Evolutionary conservation across 2,797 vertebrate species (phyloP).

Genomic region (Acrossocheilus fasciatus): DNA sequence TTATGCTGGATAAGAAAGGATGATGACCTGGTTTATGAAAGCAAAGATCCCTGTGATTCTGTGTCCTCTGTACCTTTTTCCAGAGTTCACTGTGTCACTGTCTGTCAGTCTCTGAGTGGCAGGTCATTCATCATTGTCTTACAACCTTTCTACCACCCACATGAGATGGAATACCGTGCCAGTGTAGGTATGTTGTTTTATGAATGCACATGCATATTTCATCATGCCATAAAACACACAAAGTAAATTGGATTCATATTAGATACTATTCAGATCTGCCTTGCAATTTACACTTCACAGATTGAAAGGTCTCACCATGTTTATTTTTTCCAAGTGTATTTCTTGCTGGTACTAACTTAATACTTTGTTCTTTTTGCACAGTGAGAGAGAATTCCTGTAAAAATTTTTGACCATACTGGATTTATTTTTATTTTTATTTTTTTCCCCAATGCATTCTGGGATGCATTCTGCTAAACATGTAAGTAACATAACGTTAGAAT

Average conservation of each 20-base stretch:
- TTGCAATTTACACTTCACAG: conserved; percentile 18
- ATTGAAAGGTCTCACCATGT: background rate
- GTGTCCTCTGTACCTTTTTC: background rate
- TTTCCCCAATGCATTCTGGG: background rate
- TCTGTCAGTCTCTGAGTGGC: conserved; percentile 28
- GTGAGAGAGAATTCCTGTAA: background rate
- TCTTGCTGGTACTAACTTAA: background rate
- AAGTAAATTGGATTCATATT: background rate
- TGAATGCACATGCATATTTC: conserved; percentile 3
- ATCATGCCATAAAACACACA: background rate
- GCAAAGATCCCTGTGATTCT: background rate
- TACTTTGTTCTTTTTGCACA: background rate
- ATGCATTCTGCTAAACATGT: background rate
- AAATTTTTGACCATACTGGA: background rate
- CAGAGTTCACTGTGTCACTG: background rate
- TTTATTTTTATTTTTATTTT: background rate
- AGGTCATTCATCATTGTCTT: conserved; percentile 48
- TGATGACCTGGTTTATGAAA: background rate
- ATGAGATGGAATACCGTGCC: background rate
- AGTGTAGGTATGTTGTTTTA: background rate
- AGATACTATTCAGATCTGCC: conserved; percentile 1
- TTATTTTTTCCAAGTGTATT: background rate
- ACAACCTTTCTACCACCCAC: background rate
- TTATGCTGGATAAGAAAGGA: conserved; percentile 12
- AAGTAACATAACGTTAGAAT: background rate